A percentile compares a stretch with the other conserved stretches of the same genome.
phyloP scores from a whole-genome alignment of 2,113 vertebrate genomes.

The Python bivittatus region DNA sequence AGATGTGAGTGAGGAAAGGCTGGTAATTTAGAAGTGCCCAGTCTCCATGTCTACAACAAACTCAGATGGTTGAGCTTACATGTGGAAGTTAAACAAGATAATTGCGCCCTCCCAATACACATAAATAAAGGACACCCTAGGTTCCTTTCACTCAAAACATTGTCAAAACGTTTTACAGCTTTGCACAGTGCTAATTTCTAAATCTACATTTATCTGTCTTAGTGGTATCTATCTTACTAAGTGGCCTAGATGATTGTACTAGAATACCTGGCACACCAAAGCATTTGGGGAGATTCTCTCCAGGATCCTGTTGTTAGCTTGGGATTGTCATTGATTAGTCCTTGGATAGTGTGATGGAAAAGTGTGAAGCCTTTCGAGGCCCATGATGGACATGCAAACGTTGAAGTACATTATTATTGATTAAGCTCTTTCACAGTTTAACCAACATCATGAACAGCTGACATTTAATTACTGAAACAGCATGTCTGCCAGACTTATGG shows the following conservation, averaged over 20 bases:
- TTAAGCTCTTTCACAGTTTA: conserved; percentile 61
- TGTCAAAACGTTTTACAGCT: background rate
- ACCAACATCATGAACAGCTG: conserved; percentile 68
- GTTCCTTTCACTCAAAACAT: background rate
- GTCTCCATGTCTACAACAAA: background rate
- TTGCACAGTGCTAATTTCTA: background rate
- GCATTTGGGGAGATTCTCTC: background rate
- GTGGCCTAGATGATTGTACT: background rate
- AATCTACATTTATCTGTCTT: background rate
- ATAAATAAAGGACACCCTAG: background rate
- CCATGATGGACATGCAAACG: conserved; percentile 58
- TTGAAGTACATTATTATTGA: conserved; percentile 70
- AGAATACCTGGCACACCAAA: background rate
- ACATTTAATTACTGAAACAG: conserved; percentile 74
- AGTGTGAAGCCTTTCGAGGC: conserved; percentile 46
- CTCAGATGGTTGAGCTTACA: background rate
- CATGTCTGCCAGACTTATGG: conserved; percentile 63
- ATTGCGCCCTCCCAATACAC: background rate
- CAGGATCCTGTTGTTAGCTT: background rate
- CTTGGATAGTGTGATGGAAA: background rate
- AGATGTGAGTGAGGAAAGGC: background rate
- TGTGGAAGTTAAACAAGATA: background rate
- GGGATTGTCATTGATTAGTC: background rate
- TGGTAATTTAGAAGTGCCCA: background rate
- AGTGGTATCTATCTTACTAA: background rate